Base-by-base conservation (phyloP, 2,888 invertebrate genomes). In the Xestia c-nigrum region DNA sequence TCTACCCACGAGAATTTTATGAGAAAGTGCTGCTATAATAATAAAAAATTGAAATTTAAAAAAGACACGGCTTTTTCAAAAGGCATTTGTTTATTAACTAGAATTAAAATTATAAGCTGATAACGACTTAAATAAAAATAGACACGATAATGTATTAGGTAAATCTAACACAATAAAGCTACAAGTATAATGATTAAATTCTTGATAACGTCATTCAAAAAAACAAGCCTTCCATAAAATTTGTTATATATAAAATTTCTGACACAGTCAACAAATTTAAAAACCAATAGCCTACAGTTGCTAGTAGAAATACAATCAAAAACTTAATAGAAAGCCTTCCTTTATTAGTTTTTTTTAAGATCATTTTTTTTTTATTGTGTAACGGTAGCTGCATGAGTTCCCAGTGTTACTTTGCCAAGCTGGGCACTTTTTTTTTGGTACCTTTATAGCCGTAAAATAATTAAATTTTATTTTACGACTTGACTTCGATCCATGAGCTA, bases 371-470 rank as follows among this genome's bases (percentile, higher is more conserved):
- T 85, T 87, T 76, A 83, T 80, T 52, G 72, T 46, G 46, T 75
- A 80, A 77, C 85, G 70, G 86, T 80, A 86, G 85, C 87, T 31
- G 66, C 46, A 66, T 64, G 24, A 64, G 10, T 14, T 46, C 31
- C 24, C 63, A 74, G 38, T 47, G 52, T 75, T 50, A 21, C 50
- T 50, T 83, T 77, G 87, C 72, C 83, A 76, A 63, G 43, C 43
- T 24, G 24, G 24, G 43, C n/a, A 57, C 80, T 69, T 74, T 70
- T 79, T 78, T 38, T 0, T 3, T 14, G 38, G 0, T 46, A 65
- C 4, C 73, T 85, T 86, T 87, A 86, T 19, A 52, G 21, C 75
- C 86, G 72, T 83, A 75, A 87, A 86, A 83, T 74, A 76, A 83
- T 81, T 71, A 68, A 59, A 52, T 76, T 80, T 75, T 79, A 71